Percentiles rank a stretch among this genome's conserved stretches.
Evolutionary conservation across 2,797 vertebrate genomes (phyloP).

Genomic region (Lindbergichthys nudifrons): DNA sequence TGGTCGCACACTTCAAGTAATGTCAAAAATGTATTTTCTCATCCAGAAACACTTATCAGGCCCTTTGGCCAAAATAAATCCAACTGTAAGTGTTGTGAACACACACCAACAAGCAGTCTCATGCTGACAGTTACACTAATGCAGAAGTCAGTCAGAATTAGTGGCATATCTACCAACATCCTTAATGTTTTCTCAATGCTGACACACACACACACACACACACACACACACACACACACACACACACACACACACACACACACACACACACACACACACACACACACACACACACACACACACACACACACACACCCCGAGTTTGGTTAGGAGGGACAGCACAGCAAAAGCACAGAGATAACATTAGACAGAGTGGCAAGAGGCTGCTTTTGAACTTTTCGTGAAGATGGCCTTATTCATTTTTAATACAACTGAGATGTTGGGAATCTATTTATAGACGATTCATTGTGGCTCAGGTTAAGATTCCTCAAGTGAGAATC

Average conservation of each 20-base stretch:
- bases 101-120: slow-evolving; percentile 12
- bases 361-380: slow-evolving; percentile 26
- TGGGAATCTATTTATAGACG: slow-evolving; percentile 55
- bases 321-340: slow-evolving; percentile 26
- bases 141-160: slow-evolving; percentile 47
- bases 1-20: background rate
- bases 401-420: slow-evolving; percentile 51
- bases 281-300: too few species aligned
- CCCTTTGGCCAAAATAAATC: slow-evolving; percentile 20
- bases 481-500: slow-evolving; percentile 37
- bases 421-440: slow-evolving; percentile 51
- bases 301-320: slow-evolving; percentile 7
- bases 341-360: slow-evolving; percentile 28
- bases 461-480: slow-evolving; percentile 39
- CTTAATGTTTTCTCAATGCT: slow-evolving; percentile 25
- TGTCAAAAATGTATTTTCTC: background rate
- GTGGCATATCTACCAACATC: slow-evolving; percentile 22
- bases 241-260: too few species aligned
- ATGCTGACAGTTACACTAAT: slow-evolving; percentile 37
- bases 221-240: too few species aligned
- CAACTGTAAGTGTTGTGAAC: slow-evolving; percentile 16
- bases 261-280: too few species aligned
- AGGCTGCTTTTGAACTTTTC: slow-evolving; percentile 39
- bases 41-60: slow-evolving; percentile 13
- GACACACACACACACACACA: slow-evolving; percentile 7